Percentiles rank a stretch among this genome's conserved stretches.
Evolutionary conservation across 2,113 vertebrate genomes (phyloP).

Genomic region (Ailurus styani): DNA sequence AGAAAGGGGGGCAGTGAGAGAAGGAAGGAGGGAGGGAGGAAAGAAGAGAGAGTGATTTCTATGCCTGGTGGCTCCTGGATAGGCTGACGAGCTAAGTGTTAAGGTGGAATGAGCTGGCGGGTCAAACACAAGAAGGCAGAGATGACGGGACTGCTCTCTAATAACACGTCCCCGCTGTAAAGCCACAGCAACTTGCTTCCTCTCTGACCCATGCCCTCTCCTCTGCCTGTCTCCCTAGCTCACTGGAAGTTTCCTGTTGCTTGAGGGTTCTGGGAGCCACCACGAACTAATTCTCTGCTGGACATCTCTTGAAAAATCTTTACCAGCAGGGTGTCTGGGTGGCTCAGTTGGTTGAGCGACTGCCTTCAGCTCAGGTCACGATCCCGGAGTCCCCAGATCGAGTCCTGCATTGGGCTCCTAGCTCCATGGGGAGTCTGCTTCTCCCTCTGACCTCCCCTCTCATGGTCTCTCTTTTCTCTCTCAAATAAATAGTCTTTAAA

Average conservation of each 20-base stretch:
- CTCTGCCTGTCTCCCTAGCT: background rate
- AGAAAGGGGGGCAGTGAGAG: background rate
- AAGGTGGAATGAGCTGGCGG: background rate
- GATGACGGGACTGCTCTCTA: background rate
- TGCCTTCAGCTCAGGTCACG: no score
- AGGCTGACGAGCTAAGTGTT: background rate
- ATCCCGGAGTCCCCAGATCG: no score
- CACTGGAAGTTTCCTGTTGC: background rate
- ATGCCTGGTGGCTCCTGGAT: background rate
- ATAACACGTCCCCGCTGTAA: background rate
- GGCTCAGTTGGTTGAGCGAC: no score
- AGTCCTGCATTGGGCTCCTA: no score
- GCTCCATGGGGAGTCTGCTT: no score
- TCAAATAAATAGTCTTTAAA: no score
- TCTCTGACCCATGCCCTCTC: background rate
- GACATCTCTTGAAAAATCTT: background rate
- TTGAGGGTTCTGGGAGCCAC: background rate
- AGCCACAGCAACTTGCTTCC: background rate
- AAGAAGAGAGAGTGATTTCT: background rate
- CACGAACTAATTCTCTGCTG: background rate
- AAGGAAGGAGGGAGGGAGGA: background rate
- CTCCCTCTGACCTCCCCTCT: no score
- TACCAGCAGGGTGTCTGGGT: no score
- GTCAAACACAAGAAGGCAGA: background rate
- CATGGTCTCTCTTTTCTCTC: no score